Evolutionary conservation across 2,113 vertebrate species (phyloP), one percentile per base, ranked within the genome.

Genomic region (Cheirogaleus medius): DNA sequence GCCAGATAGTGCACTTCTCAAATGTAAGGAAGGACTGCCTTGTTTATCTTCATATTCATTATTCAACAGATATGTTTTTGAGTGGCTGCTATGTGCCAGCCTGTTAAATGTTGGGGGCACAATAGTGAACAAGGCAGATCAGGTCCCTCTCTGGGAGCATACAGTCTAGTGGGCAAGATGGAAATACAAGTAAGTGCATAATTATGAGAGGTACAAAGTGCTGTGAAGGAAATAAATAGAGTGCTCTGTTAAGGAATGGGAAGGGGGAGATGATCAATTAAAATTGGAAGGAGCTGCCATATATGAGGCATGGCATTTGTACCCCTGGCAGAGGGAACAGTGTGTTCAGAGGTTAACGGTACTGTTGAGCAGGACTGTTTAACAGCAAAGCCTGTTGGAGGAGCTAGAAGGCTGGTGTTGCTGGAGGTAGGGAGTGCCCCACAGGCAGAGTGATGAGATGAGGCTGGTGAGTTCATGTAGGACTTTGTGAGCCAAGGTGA

Each of bases 401-500:
- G 76, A 84, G 58, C 74, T 78, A 42, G 93, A 83, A 94, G 85
- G 56, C 71, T 91, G 68, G 47, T 71, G 18, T 85, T 81, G 73
- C 42, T 23, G 54, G 80, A 87, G 37, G n/a, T 91, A 42, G 69
- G 23, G 49, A n/a, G 90, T 97, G 97, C 95, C 83, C 97, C 80
- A 96, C 37, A 91, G 80, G 56, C 88, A 60, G 64, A 64, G 25
- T 82, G 47, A n/a, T 94, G 87, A 58, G 44, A 60, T 77, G 54
- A 91, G 68, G 27, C 73, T 83, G 60, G 29, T 80, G 69, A 97
- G 94, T 83, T 95, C 64, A 63, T 68, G 58, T 69, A 56, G 74
- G 78, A 78, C 64, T 39, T 85, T 80, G 63, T 78, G 54, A 93
- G 87, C 71, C 71, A 85, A 73, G 71, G 18, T 64, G 52, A 44